These are phyloP conservation scores for Carposina sasakii DNA, from an alignment of 1,140 invertebrate genomes.

Conservation along the genomic window DNA sequence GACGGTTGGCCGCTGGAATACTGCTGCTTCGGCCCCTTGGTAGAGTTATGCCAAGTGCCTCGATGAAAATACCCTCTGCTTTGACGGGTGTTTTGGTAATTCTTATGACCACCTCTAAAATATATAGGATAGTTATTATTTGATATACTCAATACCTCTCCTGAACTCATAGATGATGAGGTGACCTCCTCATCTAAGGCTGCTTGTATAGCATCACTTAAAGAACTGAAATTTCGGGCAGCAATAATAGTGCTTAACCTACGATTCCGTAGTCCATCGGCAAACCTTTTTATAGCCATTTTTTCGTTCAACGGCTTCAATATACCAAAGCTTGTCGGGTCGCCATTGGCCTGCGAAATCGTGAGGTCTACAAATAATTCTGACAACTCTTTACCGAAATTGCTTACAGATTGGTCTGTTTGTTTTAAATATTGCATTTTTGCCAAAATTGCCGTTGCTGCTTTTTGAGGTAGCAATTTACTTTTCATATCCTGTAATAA, in stretches of 20 bases:
- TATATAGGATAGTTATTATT: not conserved
- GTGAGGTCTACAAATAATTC: slow-evolving; percentile 3
- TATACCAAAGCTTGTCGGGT: not conserved
- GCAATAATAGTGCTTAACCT: slow-evolving; percentile 3
- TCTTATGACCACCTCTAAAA: not conserved
- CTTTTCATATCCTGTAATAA: slow-evolving; percentile 2
- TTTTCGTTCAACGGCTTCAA: slow-evolving; percentile 6
- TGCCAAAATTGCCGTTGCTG: not conserved
- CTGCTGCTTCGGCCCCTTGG: not conserved
- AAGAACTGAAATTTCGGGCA: not conserved
- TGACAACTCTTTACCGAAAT: not conserved
- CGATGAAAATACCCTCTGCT: not conserved
- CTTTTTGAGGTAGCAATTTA: not conserved
- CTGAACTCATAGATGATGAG: not conserved
- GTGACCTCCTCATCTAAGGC: slow-evolving; percentile 1
- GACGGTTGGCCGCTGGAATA: not conserved
- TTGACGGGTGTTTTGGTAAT: not conserved
- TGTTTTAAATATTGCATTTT: not conserved
- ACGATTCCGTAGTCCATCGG: not conserved
- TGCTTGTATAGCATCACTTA: not conserved
- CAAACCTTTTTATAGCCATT: slow-evolving; percentile 1
- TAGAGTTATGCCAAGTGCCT: not conserved
- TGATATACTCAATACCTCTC: not conserved
- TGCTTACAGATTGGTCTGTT: not conserved
- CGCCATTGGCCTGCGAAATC: not conserved